Evolutionary conservation across 1,140 invertebrate species (phyloP).

Genomic region (Daktulosphaira vitifoliae): DNA sequence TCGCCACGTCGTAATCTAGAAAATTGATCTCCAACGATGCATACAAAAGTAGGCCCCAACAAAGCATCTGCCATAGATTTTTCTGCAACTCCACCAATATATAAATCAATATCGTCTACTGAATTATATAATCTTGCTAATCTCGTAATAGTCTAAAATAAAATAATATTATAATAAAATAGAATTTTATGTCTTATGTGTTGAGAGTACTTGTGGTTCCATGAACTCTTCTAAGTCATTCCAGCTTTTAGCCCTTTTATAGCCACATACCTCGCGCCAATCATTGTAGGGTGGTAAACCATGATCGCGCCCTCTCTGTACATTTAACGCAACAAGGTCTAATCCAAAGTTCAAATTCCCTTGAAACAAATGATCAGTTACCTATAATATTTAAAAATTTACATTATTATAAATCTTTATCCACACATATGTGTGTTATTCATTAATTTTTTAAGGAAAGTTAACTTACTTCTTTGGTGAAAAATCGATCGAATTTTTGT

Average conservation of each 20-base stretch:
- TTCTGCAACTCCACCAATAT: slow-evolving; percentile 53
- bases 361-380: slow-evolving; percentile 55
- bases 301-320: slow-evolving; percentile 61
- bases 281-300: slow-evolving; percentile 59
- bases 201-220: slow-evolving; percentile 48
- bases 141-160: slow-evolving; percentile 43
- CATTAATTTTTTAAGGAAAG: too few relatives aligned
- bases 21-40: slow-evolving; percentile 55
- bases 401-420: too few relatives aligned
- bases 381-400: slow-evolving; percentile 40
- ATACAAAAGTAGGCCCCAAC: slow-evolving; percentile 54
- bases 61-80: slow-evolving; percentile 45
- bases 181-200: not conserved
- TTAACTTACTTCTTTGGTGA: slow-evolving; percentile 48
- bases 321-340: slow-evolving; percentile 61
- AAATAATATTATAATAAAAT: slow-evolving; percentile 33
- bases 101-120: slow-evolving; percentile 58
- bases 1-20: slow-evolving; percentile 48
- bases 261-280: slow-evolving; percentile 55
- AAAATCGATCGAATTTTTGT: slow-evolving; percentile 49
- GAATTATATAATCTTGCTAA: slow-evolving; percentile 44
- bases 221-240: slow-evolving; percentile 50
- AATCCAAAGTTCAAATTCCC: slow-evolving; percentile 48
- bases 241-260: slow-evolving; percentile 47
- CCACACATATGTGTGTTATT: too few relatives aligned